Evolutionary conservation across 2,888 invertebrate species (phyloP).

Genomic region (Emmelina monodactyla): DNA sequence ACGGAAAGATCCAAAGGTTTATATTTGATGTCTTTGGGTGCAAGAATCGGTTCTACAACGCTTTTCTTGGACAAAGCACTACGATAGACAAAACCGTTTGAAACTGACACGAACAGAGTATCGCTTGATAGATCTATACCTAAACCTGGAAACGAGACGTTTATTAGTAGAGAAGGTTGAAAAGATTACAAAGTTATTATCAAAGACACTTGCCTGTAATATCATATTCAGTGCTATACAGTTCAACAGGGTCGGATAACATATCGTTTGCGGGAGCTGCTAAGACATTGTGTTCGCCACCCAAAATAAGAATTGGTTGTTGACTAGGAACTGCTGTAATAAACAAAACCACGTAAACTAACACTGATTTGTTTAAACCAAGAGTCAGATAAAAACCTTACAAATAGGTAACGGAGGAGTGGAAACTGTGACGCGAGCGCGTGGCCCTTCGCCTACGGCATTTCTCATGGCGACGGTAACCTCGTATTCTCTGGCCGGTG

Average conservation of each 20-base stretch:
- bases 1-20: conserved; percentile 77
- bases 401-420: conserved; percentile 74
- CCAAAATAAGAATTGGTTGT: conserved; percentile 74
- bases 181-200: background rate
- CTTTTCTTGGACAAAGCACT: conserved; percentile 55
- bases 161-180: background rate
- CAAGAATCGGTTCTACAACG: conserved; percentile 55
- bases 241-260: conserved; percentile 70
- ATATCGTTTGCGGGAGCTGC: conserved; percentile 73
- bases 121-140: conserved; percentile 78
- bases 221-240: conserved; percentile 65
- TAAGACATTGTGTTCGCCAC: conserved; percentile 72
- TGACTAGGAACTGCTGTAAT: conserved; percentile 72
- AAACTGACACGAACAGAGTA: conserved; percentile 80
- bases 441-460: conserved; percentile 80
- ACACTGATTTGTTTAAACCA: background rate
- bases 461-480: conserved; percentile 84
- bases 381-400: conserved; percentile 29
- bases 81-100: conserved; percentile 70
- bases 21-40: conserved; percentile 67
- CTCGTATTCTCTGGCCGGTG: conserved; percentile 75
- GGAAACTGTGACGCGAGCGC: conserved; percentile 68
- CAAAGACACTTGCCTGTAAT: conserved; percentile 39
- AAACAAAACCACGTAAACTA: no score
- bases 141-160: conserved; percentile 65